phyloP scores from a whole-genome alignment of 2,888 invertebrate species.

The Troglohyphantes excavatus region DNA sequence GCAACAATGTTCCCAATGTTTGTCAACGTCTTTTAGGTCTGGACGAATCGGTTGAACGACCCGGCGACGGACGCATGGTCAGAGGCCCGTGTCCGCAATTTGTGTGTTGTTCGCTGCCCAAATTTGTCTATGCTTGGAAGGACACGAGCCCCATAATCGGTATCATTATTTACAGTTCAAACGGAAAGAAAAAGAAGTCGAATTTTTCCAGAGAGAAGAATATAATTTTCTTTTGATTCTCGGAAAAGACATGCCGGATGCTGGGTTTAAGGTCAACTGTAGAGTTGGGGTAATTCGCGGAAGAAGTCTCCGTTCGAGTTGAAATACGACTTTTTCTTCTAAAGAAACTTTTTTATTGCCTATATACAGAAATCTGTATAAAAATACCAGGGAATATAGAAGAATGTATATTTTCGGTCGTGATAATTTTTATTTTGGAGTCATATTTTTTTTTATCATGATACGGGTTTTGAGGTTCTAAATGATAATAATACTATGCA shows the following conservation, averaged over 20 bases:
- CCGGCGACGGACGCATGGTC: slow-evolving; percentile 19
- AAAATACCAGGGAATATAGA: too few relatives aligned
- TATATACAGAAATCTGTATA: too few relatives aligned
- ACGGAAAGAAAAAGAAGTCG: slow-evolving; percentile 4
- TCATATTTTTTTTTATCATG: too few relatives aligned
- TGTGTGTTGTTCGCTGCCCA: background rate
- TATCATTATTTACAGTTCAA: slow-evolving; percentile 34
- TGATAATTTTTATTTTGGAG: too few relatives aligned
- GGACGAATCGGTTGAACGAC: slow-evolving; percentile 43
- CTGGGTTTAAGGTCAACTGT: background rate
- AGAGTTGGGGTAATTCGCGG: background rate
- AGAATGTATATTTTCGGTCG: too few relatives aligned
- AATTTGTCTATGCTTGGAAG: slow-evolving; percentile 22
- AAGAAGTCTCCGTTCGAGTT: too few relatives aligned
- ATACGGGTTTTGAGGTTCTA: too few relatives aligned
- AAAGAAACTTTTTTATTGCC: too few relatives aligned
- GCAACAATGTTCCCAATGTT: background rate
- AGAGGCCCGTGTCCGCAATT: slow-evolving; percentile 1
- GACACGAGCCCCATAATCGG: slow-evolving; percentile 1
- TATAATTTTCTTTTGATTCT: background rate
- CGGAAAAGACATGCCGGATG: background rate
- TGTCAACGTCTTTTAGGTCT: background rate
- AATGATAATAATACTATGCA: too few relatives aligned
- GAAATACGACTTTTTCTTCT: too few relatives aligned
- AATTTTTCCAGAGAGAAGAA: background rate